These are phyloP conservation scores for Pelagia noctiluca DNA, from an alignment of 30 jellyfish, hydroid and myxozoan species.

Conservation along the genomic window DNA sequence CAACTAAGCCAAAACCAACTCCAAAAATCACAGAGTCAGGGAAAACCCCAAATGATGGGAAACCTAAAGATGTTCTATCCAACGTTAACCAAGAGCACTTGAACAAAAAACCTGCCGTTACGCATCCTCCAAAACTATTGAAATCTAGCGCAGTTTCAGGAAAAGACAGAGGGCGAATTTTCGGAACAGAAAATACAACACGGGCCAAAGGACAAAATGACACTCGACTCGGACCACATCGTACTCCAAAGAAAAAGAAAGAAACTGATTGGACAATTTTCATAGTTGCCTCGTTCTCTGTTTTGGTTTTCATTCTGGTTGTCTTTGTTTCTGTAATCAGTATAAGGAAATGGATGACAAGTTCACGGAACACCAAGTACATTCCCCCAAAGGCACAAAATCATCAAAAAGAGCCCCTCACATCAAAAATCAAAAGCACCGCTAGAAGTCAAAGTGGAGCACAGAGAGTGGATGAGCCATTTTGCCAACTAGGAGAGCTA, in stretches of 20 bases:
- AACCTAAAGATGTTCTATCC: not conserved
- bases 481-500: slow-evolving; percentile 38
- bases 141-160: no score
- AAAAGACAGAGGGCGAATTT: no score
- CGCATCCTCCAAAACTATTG: not conserved
- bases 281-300: slow-evolving; percentile 74
- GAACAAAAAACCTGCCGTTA: not conserved
- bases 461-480: slow-evolving; percentile 4
- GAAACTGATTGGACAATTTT: slow-evolving; percentile 72
- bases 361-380: slow-evolving; percentile 28
- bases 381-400: slow-evolving; percentile 41
- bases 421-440: not conserved
- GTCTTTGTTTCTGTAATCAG: slow-evolving; percentile 60
- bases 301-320: slow-evolving; percentile 59
- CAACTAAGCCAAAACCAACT: slow-evolving; percentile 47
- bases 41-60: not conserved
- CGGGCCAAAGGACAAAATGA: not conserved
- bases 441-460: not conserved
- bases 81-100: not conserved
- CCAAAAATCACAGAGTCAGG: not conserved
- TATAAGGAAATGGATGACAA: slow-evolving; percentile 40
- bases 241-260: slow-evolving; percentile 12
- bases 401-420: slow-evolving; percentile 31
- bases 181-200: no score
- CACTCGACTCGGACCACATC: not conserved